Base-by-base conservation (phyloP, 2,113 vertebrate genomes). In the Bambusicola thoracicus region DNA sequence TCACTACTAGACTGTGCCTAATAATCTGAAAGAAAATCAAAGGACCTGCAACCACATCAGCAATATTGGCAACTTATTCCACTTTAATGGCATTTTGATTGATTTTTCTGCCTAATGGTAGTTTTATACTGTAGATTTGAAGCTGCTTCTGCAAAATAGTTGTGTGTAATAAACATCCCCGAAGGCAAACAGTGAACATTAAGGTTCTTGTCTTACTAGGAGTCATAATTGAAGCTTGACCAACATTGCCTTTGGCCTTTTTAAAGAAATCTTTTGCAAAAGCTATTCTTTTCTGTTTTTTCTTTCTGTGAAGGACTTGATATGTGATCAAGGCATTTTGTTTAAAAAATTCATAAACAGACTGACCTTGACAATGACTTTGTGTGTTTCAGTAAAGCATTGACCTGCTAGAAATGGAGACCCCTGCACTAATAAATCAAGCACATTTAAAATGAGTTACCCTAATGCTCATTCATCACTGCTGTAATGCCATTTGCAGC, bases 61-160 rank as follows among this genome's bases (percentile, higher is more conserved):
- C 99, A 99, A 99, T 99, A 99, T 99, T 99, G 99, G 99, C 99
- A 99, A 99, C 99, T 99, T 99, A 99, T 99, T 99, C 99, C 98
- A 99, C 99, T 99, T 99, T 99, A 99, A 99, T 99, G 99, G 99
- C 99, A 99, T 99, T 99, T 99, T 99, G 99, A 99, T 99, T 99
- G 99, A 99, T 99, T 99, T 99, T 98, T 98, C 98, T 98, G 98
- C 99, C 99, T 99, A 99, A 99, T 99, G 99, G 99, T 99, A 98
- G 98, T 99, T 99, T 99, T 99, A 99, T 99, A 98, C 98, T 98
- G 98, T 98, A 99, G 99, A 99, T 99, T 99, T 99, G 99, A 99
- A 98, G 98, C 99, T 99, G 99, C 98, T 99, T 99, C 99, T 99
- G 99, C 99, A 99, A 99, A 99, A 99, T 99, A 99, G 98, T 98